Evolutionary conservation across 2,113 vertebrate genomes (phyloP).

Genomic region (Columbina picui): DNA sequence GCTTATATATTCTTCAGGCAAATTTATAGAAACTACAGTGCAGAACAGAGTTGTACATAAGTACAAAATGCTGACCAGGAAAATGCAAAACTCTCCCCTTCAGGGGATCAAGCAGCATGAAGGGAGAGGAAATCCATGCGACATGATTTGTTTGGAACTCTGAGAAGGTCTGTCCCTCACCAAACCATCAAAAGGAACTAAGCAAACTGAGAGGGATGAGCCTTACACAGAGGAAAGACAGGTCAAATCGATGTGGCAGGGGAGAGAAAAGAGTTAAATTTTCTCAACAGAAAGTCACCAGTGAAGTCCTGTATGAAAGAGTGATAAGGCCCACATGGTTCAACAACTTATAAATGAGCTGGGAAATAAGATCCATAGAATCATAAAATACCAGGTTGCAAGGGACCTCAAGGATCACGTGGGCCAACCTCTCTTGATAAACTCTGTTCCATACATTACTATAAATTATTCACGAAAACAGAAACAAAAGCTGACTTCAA

Average conservation of each 20-base stretch:
- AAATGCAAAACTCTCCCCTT: background rate
- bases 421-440: background rate
- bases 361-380: background rate
- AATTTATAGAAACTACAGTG: background rate
- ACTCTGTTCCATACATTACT: background rate
- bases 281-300: background rate
- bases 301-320: background rate
- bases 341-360: background rate
- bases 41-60: background rate
- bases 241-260: background rate
- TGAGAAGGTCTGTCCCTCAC: background rate
- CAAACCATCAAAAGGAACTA: background rate
- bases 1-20: background rate
- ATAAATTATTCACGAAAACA: background rate
- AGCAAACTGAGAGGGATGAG: background rate
- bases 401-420: too few species aligned
- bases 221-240: background rate
- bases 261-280: background rate
- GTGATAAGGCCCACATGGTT: rapidly evolving
- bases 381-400: too few species aligned
- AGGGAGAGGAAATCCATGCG: background rate
- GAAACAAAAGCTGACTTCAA: background rate
- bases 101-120: background rate
- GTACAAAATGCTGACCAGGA: background rate
- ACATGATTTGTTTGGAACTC: background rate